Base-by-base conservation (phyloP, 2,113 vertebrate genomes). In the Triplophysa tibetana region DNA sequence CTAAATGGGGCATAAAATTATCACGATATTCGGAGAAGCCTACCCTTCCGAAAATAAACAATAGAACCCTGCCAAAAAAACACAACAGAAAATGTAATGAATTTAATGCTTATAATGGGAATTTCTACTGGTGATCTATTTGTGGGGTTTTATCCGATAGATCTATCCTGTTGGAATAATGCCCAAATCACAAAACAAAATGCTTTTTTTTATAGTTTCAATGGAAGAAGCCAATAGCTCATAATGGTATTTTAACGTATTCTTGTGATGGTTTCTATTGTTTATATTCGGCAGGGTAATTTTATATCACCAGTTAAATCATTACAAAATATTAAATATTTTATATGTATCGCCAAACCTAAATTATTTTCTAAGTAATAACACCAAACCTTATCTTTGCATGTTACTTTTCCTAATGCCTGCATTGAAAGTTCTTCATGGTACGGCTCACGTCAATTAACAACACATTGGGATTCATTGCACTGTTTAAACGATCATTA, bases 381-480 rank as follows among this genome's bases (percentile, higher is more conserved):
- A 61, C 16, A 61, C 56, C 0, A 61, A 74, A 61, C 6, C 1
- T 7, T 13, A 6, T 74, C 19, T 38, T 72, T 19, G 52, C 52
- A 8, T 23, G 26, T 21, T 41, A 72, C 29, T 72, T 41, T 74
- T 45, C 14, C 56, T 17, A 13, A 61, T 61, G 14, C 54, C 70
- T 21, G 3, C 54, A 26, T 8, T 23, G 54, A 19, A 33, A 70
- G 38, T 21, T 60, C 33, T 24, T n/a, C 26, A 2, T 72, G 48
- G 67, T 41, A 63, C 21, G 58, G n/a, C 41, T 70, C 45, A 24
- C 41, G 48, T 62, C 58, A 48, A 64, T 70, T 62, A 33, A 88
- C 38, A 67, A 21, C 85, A 82, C 67, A 75, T 75, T 16, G 17
- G 9, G 52, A 45, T 63, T 38, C 64, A 38, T 52, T 61, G 29